Conservation (phyloP, 1,140 invertebrate genomes). For the Cydia pomonella region DNA sequence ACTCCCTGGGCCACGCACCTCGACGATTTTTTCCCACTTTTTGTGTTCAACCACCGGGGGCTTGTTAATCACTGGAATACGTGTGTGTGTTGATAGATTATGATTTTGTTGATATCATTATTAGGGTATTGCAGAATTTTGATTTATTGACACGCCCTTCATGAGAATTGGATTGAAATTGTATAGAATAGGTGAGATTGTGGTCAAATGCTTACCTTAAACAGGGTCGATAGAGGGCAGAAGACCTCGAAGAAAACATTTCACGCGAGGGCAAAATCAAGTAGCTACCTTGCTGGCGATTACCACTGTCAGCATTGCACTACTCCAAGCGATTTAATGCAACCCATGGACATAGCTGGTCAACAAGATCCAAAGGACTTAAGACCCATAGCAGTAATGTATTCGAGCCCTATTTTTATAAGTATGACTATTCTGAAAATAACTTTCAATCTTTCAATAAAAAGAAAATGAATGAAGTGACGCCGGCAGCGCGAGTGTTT, state of each 20-base stretch:
- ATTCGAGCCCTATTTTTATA: background rate
- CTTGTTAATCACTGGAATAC: slow-evolving; percentile 71
- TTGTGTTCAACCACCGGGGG: slow-evolving; percentile 53
- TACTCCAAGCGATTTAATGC: too few species aligned
- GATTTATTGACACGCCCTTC: background rate
- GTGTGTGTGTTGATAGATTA: slow-evolving; percentile 43
- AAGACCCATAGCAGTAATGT: background rate
- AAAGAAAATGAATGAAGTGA: slow-evolving; percentile 35
- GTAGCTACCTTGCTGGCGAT: too few species aligned
- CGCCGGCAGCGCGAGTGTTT: slow-evolving; percentile 33
- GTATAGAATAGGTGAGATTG: too few species aligned
- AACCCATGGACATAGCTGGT: too few species aligned
- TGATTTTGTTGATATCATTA: slow-evolving; percentile 28
- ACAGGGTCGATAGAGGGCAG: too few species aligned
- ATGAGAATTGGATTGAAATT: background rate
- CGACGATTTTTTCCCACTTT: slow-evolving; percentile 74
- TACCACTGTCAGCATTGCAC: too few species aligned
- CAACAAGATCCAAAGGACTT: background rate
- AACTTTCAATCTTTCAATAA: slow-evolving; percentile 16
- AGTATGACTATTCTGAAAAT: background rate
- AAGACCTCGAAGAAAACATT: too few species aligned
- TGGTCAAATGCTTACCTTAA: too few species aligned
- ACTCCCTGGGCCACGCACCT: slow-evolving; percentile 62
- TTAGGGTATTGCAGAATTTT: slow-evolving; percentile 7
- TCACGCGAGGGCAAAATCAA: too few species aligned